Conservation (phyloP, 2,797 vertebrate genomes). For the Melanotaenia pygmaea region DNA sequence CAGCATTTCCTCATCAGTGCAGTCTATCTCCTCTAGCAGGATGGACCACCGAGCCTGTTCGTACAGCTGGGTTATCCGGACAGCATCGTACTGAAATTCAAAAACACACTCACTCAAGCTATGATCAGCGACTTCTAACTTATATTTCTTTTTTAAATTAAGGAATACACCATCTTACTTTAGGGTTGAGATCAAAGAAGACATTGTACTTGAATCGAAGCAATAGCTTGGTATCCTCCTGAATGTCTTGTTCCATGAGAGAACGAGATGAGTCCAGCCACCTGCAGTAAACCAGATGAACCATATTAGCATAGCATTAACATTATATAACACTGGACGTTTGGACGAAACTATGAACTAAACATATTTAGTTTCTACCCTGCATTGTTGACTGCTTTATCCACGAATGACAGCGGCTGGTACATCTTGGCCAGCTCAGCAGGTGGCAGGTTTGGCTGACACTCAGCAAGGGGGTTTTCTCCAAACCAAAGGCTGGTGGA, state of each 20-base stretch:
- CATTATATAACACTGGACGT: background rate
- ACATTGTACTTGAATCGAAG: slow-evolving; percentile 97
- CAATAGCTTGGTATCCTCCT: slow-evolving; percentile 89
- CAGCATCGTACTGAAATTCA: slow-evolving; percentile 89
- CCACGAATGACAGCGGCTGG: slow-evolving; percentile 87
- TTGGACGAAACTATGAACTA: background rate
- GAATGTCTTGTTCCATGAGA: slow-evolving; percentile 95
- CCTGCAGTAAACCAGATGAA: slow-evolving; percentile 71
- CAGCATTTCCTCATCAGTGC: slow-evolving; percentile 98
- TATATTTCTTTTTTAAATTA: accelerated
- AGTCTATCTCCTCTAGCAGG: slow-evolving; percentile 96
- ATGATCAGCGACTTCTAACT: background rate
- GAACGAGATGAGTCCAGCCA: slow-evolving; percentile 98
- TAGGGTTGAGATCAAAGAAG: slow-evolving; percentile 98
- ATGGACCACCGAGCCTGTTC: slow-evolving; percentile 97
- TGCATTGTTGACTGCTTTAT: slow-evolving; percentile 90
- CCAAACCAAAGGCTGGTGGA: slow-evolving; percentile 93
- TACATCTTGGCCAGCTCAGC: slow-evolving; percentile 89
- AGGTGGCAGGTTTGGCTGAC: slow-evolving; percentile 83
- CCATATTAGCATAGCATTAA: background rate
- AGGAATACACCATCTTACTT: slow-evolving; percentile 82
- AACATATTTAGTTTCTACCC: slow-evolving; percentile 81
- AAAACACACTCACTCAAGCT: background rate
- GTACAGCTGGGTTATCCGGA: slow-evolving; percentile 97
- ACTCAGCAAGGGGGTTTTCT: slow-evolving; percentile 86